Conservation (phyloP, 2,797 vertebrate genomes). For the Pogoniulus pusillus region DNA sequence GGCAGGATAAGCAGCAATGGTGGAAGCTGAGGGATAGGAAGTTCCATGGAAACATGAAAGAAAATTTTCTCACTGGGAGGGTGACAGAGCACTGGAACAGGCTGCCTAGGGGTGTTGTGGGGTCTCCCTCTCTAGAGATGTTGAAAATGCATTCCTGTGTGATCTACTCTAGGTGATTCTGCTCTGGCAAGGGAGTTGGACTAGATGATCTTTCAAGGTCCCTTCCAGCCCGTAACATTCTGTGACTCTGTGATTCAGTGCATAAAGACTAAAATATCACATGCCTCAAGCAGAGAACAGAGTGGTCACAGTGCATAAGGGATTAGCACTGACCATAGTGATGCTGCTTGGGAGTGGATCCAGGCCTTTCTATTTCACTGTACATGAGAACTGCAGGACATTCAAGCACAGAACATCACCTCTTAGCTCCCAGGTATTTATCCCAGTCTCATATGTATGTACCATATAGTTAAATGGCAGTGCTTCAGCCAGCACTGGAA, state of each 20-base stretch:
- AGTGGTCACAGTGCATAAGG: background rate
- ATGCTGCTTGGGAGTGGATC: background rate
- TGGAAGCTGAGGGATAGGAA: too few species aligned
- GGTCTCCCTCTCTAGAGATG: too few species aligned
- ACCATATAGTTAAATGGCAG: background rate
- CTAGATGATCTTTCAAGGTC: too few species aligned
- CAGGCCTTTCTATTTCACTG: background rate
- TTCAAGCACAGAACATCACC: background rate
- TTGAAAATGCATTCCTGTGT: too few species aligned
- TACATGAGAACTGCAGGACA: background rate
- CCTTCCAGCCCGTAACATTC: too few species aligned
- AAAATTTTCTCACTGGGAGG: too few species aligned
- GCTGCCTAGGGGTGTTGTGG: too few species aligned
- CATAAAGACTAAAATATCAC: background rate
- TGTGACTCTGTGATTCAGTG: background rate
- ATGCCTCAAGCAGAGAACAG: background rate
- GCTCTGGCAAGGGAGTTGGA: too few species aligned
- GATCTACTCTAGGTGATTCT: too few species aligned
- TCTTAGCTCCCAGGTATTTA: background rate
- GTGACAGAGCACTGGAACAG: too few species aligned
- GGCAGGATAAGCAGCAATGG: too few species aligned
- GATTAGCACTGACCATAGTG: background rate
- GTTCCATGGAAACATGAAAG: too few species aligned
- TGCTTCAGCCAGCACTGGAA: background rate
- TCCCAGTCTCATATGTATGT: background rate